Base-by-base conservation (phyloP, 2,113 vertebrate species). In the Hystrix brachyura region DNA sequence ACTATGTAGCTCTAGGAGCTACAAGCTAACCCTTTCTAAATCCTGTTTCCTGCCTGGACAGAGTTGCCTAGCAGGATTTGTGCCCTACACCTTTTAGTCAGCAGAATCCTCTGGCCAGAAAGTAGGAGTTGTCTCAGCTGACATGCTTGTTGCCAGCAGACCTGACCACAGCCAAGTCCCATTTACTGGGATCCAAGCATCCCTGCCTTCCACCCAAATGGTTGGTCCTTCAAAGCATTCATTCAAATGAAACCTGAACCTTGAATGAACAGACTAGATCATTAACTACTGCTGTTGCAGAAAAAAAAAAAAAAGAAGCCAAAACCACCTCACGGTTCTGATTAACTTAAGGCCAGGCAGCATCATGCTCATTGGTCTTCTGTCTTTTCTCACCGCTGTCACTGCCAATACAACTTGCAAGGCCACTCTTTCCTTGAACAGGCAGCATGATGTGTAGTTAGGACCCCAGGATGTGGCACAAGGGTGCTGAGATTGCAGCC, bases 1-100 rank as follows among this genome's bases (percentile, higher is more conserved):
- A 18, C 34, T 0, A 0, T 25, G 32, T 5, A 14, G 27, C 34
- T 76, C 53, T 17, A 1, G 0, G 1, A 85, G 46, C 86, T 29
- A 3, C 29, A 9, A 34, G 12, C 4, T 48, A 15, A 78, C 43
- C 32, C 69, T 59, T 85, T 59, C 65, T n/a, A 55, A 96, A 87
- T 62, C 55, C 64, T 11, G 55, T 48, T 87, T 90, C 38, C 65
- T 67, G 13, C 71, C 48, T 69, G 38, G 18, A 19, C 38, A 62
- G 57, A 91, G 18, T 32, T 34, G 83, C 57, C 43, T 3, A 32
- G 62, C 19, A 76, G 79, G 43, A 48, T 80, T 12, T 17, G 1
- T 27, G 0, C 17, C 11, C 17, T 4, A 69, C 46, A 59, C 46
- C 27, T 69, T n/a, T 90, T 5, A 29, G 7, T 84, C 67, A 59